Conservation (phyloP, 2,888 invertebrate genomes). For the Plagodis dolabraria region DNA sequence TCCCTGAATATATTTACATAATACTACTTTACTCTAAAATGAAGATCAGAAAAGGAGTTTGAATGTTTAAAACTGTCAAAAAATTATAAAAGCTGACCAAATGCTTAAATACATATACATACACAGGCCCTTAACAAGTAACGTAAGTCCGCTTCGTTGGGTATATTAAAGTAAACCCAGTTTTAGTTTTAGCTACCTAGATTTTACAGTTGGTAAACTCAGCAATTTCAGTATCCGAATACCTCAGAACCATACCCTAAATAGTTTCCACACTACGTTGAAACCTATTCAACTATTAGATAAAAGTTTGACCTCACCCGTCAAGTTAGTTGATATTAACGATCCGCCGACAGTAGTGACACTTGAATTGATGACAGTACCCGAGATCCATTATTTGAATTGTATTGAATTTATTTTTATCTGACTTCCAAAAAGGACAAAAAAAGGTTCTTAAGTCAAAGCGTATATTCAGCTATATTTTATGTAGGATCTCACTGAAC, state of each 20-base stretch:
- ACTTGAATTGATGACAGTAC: constrained; percentile 3
- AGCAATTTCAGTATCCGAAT: constrained; percentile 1
- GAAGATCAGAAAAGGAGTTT: too few species aligned
- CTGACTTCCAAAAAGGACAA: neutral
- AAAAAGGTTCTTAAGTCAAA: neutral
- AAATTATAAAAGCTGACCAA: too few species aligned
- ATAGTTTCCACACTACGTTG: constrained; percentile 15
- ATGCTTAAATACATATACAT: too few species aligned
- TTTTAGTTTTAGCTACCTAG: too few species aligned
- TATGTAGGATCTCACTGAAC: too few species aligned
- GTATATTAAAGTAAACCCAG: too few species aligned
- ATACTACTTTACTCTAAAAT: too few species aligned
- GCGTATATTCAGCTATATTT: too few species aligned
- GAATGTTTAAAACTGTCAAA: too few species aligned
- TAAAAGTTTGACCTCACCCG: constrained; percentile 25
- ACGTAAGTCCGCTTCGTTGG: too few species aligned
- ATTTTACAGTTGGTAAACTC: constrained; percentile 1
- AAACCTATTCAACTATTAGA: constrained; percentile 24
- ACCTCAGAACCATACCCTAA: constrained; percentile 10
- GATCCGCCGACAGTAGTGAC: constrained; percentile 4
- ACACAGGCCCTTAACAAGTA: too few species aligned
- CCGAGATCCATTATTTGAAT: neutral
- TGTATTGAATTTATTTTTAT: neutral
- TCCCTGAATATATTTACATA: too few species aligned
- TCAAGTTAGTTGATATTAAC: constrained; percentile 29